Evolutionary conservation across 2,113 vertebrate species (phyloP), one percentile per base, ranked within the genome.

Genomic region (Eubucco bourcierii): DNA sequence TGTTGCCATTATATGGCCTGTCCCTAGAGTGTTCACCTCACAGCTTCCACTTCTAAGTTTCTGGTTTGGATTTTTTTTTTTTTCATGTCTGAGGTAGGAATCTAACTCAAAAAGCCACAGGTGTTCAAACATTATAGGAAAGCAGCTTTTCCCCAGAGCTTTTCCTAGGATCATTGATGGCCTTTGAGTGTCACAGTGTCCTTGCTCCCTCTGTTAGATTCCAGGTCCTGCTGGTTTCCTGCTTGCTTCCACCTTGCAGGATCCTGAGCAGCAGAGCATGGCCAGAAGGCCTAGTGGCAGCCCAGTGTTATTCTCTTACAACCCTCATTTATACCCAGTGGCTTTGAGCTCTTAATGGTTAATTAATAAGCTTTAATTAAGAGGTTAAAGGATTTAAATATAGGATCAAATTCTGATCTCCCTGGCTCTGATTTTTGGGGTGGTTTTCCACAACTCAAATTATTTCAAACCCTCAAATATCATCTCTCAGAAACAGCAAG

Each of bases 321-420:
- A 12, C 28, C 24, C 25, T 74, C 14, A 15, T 73, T 77, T 82
- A 41, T 50, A 28, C 21, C 14, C 47, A 59, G 29, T 20, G 77
- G n/a, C 56, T 73, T 63, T 66, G 56, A 91, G 64, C 56, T 70
- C 56, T 91, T 89, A 70, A 76, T 73, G 63, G 72, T 92, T 93
- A 79, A 86, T 78, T 90, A 81, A 82, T 80, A 92, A 74, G 23
- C 27, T 90, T 87, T 90, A 87, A 90, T 87, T 82, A 84, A 87
- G 75, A 47, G 19, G 37, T 58, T 93, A 84, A 90, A 72, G 59
- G 50, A 87, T 90, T 79, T 95, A 70, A 84, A 79, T 82, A 63
- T 50, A 59, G 44, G 66, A 84, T 73, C 87, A 60, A 78, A 89
- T 93, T 91, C 67, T 85, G 44, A 58, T 71, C 61, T 86, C 80